phyloP scores from a whole-genome alignment of 2,113 vertebrate species.

The Albula glossodonta region DNA sequence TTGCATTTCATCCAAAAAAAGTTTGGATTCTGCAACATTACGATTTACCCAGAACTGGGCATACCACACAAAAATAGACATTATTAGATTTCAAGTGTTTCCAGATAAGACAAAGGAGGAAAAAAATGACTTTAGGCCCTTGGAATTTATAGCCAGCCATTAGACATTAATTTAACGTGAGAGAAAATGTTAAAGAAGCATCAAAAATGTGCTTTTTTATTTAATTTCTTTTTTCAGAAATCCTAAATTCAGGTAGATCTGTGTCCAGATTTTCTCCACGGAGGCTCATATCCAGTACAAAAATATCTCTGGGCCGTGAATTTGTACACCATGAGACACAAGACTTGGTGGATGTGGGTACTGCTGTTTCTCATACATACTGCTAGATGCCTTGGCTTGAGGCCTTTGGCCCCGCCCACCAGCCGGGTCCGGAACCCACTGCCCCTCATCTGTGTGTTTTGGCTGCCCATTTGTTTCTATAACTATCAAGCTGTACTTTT shows the following conservation, averaged over 20 bases:
- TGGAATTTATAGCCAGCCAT: conserved; percentile 21
- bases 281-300: background rate
- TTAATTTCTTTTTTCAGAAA: no score
- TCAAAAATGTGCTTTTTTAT: background rate
- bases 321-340: background rate
- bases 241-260: background rate
- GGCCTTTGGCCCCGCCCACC: background rate
- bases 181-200: background rate
- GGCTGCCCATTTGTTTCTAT: conserved; percentile 22
- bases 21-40: background rate
- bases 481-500: conserved; percentile 27
- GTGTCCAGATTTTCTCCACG: background rate
- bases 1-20: background rate
- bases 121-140: conserved; percentile 9
- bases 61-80: background rate
- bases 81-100: conserved; percentile 19
- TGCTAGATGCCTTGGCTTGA: background rate
- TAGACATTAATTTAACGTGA: conserved; percentile 10
- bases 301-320: background rate
- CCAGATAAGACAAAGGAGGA: background rate
- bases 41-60: background rate
- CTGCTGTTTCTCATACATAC: background rate
- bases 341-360: background rate
- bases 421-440: background rate
- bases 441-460: conserved; percentile 16